phyloP scores from a whole-genome alignment of 2,113 vertebrate species.

The Spermophilus dauricus region DNA sequence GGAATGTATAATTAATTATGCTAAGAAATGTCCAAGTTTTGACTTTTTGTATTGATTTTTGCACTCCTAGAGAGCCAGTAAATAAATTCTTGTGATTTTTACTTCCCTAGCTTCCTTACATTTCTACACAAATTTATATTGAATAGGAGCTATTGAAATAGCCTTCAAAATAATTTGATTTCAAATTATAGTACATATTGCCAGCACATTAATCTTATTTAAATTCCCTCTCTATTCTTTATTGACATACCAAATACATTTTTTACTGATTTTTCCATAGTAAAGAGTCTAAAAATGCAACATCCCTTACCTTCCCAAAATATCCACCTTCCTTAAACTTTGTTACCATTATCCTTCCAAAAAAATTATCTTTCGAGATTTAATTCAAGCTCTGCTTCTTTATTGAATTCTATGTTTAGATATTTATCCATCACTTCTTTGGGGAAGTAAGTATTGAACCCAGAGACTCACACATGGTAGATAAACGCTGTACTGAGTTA shows the following conservation, averaged over 20 bases:
- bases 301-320: not conserved
- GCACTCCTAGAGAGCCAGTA: not conserved
- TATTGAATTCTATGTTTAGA: not conserved
- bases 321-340: not conserved
- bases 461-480: not conserved
- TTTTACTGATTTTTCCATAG: constrained; percentile 15
- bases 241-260: not conserved
- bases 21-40: constrained; percentile 23
- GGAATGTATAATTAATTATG: constrained; percentile 23
- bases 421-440: not conserved
- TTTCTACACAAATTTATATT: not conserved
- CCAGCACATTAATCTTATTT: not conserved
- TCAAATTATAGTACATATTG: not conserved
- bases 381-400: not conserved
- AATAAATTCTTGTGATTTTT: not conserved
- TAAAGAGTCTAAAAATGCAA: constrained; percentile 33
- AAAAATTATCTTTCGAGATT: not conserved
- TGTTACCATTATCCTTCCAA: not conserved
- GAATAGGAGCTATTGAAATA: not conserved
- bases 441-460: not conserved
- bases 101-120: not conserved
- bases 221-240: not conserved
- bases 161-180: not conserved
- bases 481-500: not conserved
- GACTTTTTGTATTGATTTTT: not conserved